phyloP scores from a whole-genome alignment of 2,888 invertebrate genomes.

The Celastrina argiolus region DNA sequence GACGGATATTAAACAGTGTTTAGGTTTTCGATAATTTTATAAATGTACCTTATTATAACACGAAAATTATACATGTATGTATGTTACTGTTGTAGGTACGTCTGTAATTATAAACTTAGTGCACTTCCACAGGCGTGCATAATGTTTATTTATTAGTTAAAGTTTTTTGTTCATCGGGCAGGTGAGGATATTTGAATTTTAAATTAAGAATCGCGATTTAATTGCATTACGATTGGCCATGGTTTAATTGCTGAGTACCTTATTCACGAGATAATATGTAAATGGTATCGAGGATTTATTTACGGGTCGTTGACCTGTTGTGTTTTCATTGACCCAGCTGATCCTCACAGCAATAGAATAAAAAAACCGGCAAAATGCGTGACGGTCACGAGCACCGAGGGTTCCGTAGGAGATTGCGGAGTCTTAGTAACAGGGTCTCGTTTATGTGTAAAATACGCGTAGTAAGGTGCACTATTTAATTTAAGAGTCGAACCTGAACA shows the following conservation, averaged over 20 bases:
- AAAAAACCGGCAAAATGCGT: no score
- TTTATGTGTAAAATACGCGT: no score
- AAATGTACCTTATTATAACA: background rate
- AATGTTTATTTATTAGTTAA: background rate
- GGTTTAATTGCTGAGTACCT: background rate
- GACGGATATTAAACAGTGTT: background rate
- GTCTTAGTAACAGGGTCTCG: no score
- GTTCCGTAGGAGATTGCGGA: no score
- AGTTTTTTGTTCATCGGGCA: slow-evolving; percentile 1
- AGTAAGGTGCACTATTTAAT: no score
- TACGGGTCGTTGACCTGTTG: background rate
- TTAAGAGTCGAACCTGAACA: no score
- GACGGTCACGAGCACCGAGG: no score
- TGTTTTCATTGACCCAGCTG: background rate
- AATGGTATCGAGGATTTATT: background rate
- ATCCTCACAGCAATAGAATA: background rate
- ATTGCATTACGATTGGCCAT: background rate
- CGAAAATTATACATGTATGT: no score
- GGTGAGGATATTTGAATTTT: slow-evolving; percentile 7
- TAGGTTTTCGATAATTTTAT: background rate
- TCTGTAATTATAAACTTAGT: background rate
- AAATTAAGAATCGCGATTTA: background rate
- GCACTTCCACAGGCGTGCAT: background rate
- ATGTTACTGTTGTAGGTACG: background rate
- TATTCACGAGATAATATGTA: background rate